These are phyloP conservation scores for Prosapia bicincta DNA, from an alignment of 2,888 invertebrate genomes.

Conservation along the genomic window DNA sequence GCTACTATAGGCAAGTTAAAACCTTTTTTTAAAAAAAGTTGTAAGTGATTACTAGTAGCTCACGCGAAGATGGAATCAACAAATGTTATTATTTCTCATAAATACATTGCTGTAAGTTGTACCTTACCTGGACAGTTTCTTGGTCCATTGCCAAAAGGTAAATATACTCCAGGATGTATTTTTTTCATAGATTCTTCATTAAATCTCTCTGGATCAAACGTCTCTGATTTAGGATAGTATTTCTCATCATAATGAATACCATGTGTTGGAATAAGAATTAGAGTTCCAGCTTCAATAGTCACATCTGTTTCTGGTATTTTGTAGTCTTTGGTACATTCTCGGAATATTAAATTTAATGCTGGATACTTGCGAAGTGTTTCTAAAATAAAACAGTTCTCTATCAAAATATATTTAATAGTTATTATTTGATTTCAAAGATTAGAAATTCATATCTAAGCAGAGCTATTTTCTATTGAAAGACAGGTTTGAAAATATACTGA, in stretches of 20 bases:
- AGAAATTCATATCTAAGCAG: too few species aligned
- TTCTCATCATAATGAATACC: slow-evolving; percentile 58
- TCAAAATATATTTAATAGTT: too few species aligned
- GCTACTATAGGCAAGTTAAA: too few species aligned
- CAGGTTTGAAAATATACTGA: too few species aligned
- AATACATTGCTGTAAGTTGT: too few species aligned
- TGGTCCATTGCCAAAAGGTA: slow-evolving; percentile 27
- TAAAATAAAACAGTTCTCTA: too few species aligned
- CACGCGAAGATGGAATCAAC: too few species aligned
- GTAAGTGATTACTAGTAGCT: too few species aligned
- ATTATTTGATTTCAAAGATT: too few species aligned
- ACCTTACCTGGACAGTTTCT: slow-evolving; percentile 24
- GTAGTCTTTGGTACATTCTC: slow-evolving; percentile 44
- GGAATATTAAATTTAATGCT: slow-evolving; percentile 42
- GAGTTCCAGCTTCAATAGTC: slow-evolving; percentile 39
- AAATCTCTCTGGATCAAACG: slow-evolving; percentile 23
- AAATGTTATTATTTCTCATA: too few species aligned
- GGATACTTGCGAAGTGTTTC: slow-evolving; percentile 44
- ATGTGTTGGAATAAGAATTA: slow-evolving; percentile 53
- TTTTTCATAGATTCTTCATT: background rate
- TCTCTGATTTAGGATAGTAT: slow-evolving; percentile 56
- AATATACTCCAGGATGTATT: slow-evolving; percentile 7
- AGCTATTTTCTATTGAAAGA: too few species aligned
- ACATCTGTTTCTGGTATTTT: slow-evolving; percentile 33
- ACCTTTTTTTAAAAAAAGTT: too few species aligned